These are phyloP conservation scores for Apostichopus parvimensis DNA, from an alignment of 35 echinoderm and acorn worm genomes.

Conservation along the genomic window DNA sequence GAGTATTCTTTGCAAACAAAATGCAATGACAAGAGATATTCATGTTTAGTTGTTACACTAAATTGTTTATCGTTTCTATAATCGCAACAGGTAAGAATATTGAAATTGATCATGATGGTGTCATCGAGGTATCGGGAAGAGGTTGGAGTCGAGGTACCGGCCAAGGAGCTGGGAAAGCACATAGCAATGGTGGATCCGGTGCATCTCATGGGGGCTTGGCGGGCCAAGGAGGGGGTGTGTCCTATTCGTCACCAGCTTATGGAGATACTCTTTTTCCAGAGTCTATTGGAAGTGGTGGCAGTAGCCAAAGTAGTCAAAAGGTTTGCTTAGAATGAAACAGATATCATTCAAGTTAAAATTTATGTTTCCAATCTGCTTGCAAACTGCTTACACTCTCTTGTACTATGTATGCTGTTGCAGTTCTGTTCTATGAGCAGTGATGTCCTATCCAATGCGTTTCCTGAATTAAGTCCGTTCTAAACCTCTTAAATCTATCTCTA, in stretches of 20 bases:
- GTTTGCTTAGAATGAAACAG: background rate
- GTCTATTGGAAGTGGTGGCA: slow-evolving; percentile 79
- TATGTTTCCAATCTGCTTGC: no score
- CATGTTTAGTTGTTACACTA: no score
- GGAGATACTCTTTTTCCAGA: slow-evolving; percentile 58
- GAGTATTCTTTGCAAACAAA: no score
- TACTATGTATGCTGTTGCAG: no score
- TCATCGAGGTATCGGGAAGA: slow-evolving; percentile 63
- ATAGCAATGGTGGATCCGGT: slow-evolving; percentile 66
- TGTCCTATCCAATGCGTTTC: no score
- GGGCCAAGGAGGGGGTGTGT: slow-evolving; percentile 56
- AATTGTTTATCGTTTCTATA: no score
- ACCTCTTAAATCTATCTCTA: no score
- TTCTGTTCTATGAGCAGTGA: no score
- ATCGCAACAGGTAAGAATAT: slow-evolving; percentile 56
- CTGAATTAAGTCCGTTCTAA: no score
- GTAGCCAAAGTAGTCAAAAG: background rate
- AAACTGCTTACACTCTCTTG: no score
- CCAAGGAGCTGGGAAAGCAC: slow-evolving; percentile 59
- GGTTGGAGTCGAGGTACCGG: slow-evolving; percentile 65
- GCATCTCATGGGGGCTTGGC: slow-evolving; percentile 86
- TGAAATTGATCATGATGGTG: slow-evolving; percentile 64
- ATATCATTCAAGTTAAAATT: no score
- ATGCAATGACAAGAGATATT: no score
- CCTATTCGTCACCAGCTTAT: slow-evolving; percentile 57